phyloP scores from a whole-genome alignment of 2,888 invertebrate genomes.

The Cheilosia scutellata region DNA sequence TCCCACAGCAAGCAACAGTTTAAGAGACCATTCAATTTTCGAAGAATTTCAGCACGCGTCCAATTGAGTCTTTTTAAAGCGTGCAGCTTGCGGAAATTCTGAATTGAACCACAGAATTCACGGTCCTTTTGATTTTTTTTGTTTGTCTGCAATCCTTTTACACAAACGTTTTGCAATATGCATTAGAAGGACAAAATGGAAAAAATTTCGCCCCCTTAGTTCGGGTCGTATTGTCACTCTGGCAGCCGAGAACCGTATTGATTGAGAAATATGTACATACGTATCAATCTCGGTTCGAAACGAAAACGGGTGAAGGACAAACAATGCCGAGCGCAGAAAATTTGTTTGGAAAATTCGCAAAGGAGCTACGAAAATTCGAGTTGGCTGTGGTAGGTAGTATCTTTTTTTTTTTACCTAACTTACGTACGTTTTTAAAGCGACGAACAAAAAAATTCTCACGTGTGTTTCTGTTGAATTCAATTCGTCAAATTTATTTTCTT shows the following conservation, averaged over 20 bases:
- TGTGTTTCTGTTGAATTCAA: constrained; percentile 34
- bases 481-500: constrained; percentile 49
- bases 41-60: constrained; percentile 17
- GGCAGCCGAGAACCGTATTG: constrained; percentile 36
- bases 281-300: constrained; percentile 3
- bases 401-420: too few species aligned
- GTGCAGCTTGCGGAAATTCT: background rate
- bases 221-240: background rate
- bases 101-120: background rate
- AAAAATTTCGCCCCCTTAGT: background rate
- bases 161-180: background rate
- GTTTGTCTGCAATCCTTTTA: background rate
- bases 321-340: background rate
- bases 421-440: too few species aligned
- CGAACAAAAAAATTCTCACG: background rate
- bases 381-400: background rate
- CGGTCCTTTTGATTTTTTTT: background rate
- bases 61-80: constrained; percentile 3
- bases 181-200: background rate
- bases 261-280: constrained; percentile 27
- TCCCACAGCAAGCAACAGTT: background rate
- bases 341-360: background rate
- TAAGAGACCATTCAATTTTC: background rate
- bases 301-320: background rate
- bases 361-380: background rate